Conservation (phyloP, 1,140 invertebrate genomes). For the Rhizoglyphus robini region DNA sequence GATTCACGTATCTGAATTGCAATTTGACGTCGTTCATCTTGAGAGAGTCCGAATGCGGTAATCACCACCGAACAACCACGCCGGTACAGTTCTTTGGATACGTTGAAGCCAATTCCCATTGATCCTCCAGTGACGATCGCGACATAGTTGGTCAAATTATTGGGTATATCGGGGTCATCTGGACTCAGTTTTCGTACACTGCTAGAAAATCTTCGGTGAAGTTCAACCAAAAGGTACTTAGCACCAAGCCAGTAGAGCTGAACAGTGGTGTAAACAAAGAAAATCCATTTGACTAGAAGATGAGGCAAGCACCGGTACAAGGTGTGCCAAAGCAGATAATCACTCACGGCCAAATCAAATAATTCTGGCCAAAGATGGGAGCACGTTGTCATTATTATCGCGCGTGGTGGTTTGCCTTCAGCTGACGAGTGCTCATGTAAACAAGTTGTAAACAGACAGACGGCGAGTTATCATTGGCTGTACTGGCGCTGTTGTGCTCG, state of each 20-base stretch:
- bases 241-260: conserved; percentile 17
- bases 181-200: conserved; percentile 6
- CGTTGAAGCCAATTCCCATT: conserved; percentile 65
- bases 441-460: no score
- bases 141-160: not conserved
- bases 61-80: conserved; percentile 70
- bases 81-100: conserved; percentile 58
- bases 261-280: conserved; percentile 15
- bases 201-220: conserved; percentile 6
- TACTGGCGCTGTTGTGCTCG: no score
- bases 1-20: not conserved
- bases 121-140: conserved; percentile 54
- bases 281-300: not conserved
- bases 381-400: no score
- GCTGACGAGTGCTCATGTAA: no score
- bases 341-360: not conserved
- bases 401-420: no score
- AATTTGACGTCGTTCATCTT: not conserved
- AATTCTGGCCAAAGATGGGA: no score
- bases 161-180: not conserved
- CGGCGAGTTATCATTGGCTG: no score
- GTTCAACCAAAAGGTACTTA: conserved; percentile 17
- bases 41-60: conserved; percentile 40
- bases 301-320: not conserved
- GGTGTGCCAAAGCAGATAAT: not conserved